Conservation (phyloP, 2,888 invertebrate genomes). For the Agrotis ipsilon region DNA sequence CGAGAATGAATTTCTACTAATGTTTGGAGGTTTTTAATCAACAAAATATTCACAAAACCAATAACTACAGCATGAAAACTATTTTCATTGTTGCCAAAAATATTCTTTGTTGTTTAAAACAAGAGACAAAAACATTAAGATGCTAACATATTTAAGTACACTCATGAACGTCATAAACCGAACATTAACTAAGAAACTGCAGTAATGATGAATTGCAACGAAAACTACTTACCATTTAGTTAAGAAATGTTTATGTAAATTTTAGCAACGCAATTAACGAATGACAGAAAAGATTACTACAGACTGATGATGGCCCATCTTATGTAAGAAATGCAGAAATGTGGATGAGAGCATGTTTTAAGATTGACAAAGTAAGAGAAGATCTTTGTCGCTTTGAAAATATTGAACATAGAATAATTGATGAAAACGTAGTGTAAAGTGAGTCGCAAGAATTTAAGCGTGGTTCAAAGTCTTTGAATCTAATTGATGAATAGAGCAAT, state of each 20-base stretch:
- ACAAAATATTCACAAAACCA: background rate
- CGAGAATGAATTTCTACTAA: background rate
- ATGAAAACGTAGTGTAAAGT: background rate
- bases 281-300: conserved; percentile 29
- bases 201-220: conserved; percentile 27
- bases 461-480: background rate
- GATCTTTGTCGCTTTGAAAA: background rate
- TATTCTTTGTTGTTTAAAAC: background rate
- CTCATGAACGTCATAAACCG: conserved; percentile 4
- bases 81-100: background rate
- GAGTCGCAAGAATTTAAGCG: background rate
- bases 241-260: conserved; percentile 33
- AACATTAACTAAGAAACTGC: conserved; percentile 20
- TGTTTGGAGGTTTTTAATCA: background rate
- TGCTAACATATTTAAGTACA: background rate
- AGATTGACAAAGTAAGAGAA: background rate
- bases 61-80: background rate
- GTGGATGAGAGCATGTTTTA: background rate
- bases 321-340: conserved; percentile 16
- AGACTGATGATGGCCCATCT: conserved; percentile 14
- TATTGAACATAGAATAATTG: background rate
- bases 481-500: too few species aligned
- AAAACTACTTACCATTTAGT: conserved; percentile 22
- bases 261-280: conserved; percentile 29
- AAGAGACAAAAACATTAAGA: background rate